Evolutionary conservation across 2,888 invertebrate genomes (phyloP).

Genomic region (Acleris laterana): DNA sequence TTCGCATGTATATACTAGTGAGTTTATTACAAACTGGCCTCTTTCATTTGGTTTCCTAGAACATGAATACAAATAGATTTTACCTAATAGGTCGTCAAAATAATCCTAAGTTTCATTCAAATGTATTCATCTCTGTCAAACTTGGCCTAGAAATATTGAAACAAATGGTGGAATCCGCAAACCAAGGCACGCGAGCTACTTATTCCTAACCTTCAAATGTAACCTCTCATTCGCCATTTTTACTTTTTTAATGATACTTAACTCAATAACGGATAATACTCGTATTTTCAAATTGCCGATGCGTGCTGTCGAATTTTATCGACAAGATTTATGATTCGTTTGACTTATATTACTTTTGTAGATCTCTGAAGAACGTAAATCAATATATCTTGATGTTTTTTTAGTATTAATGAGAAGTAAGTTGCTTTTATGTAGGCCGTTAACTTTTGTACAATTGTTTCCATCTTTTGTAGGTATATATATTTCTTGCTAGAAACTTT

Average conservation of each 20-base stretch:
- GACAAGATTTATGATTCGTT: slow-evolving; percentile 35
- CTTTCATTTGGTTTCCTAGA: too few species aligned
- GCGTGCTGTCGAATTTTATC: slow-evolving; percentile 33
- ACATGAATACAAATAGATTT: too few species aligned
- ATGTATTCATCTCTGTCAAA: slow-evolving; percentile 20
- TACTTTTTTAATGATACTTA: slow-evolving; percentile 32
- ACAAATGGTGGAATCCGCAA: slow-evolving; percentile 15
- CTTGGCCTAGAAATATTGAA: slow-evolving; percentile 19
- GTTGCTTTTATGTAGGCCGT: too few species aligned
- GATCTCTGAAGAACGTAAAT: slow-evolving; percentile 30
- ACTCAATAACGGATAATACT: slow-evolving; percentile 35
- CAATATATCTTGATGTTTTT: slow-evolving; percentile 25
- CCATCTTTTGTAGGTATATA: too few species aligned
- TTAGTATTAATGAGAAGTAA: slow-evolving; percentile 4
- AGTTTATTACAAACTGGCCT: too few species aligned
- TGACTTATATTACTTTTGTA: slow-evolving; percentile 30
- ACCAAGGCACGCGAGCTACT: slow-evolving; percentile 23
- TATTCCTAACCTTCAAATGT: slow-evolving; percentile 22
- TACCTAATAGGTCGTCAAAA: slow-evolving; percentile 2
- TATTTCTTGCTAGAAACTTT: too few species aligned
- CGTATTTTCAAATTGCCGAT: slow-evolving; percentile 34
- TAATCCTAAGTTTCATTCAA: neutral
- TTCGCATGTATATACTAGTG: too few species aligned
- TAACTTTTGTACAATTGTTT: too few species aligned
- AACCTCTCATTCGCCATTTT: slow-evolving; percentile 18